Conservation (phyloP, 2,797 vertebrate genomes). For the Sylvia borin region DNA sequence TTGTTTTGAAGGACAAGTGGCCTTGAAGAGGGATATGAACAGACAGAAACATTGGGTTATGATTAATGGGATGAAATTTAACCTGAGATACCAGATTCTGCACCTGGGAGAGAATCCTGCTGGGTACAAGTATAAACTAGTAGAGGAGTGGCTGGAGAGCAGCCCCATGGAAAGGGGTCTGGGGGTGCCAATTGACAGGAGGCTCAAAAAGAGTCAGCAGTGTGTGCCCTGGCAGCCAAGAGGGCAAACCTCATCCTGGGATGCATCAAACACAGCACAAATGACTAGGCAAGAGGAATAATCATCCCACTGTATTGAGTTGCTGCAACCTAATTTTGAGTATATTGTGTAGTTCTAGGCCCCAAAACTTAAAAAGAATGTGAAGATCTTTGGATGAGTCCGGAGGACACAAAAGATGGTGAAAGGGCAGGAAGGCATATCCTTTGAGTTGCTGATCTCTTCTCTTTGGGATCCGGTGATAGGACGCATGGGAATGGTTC, state of each 20-base stretch:
- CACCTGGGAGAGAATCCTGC: neutral
- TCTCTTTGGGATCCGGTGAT: neutral
- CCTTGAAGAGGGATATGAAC: neutral
- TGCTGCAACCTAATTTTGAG: neutral
- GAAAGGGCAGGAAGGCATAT: neutral
- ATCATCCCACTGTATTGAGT: neutral
- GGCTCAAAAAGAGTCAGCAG: neutral
- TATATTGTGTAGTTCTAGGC: neutral
- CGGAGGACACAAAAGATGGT: neutral
- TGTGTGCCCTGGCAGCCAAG: neutral
- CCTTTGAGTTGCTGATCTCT: neutral
- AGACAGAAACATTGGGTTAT: neutral
- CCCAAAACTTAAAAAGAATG: neutral
- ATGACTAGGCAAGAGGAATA: neutral
- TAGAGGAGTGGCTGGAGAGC: neutral
- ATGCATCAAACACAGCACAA: neutral
- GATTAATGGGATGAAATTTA: neutral
- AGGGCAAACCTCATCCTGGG: neutral
- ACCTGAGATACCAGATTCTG: neutral
- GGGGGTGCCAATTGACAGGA: neutral
- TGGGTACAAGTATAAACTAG: neutral
- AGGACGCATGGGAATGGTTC: fast-evolving
- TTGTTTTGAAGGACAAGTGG: neutral
- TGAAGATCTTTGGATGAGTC: neutral
- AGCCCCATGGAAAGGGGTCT: neutral